Conservation (phyloP, 2,797 vertebrate species). For the Telmatherina bonti region DNA sequence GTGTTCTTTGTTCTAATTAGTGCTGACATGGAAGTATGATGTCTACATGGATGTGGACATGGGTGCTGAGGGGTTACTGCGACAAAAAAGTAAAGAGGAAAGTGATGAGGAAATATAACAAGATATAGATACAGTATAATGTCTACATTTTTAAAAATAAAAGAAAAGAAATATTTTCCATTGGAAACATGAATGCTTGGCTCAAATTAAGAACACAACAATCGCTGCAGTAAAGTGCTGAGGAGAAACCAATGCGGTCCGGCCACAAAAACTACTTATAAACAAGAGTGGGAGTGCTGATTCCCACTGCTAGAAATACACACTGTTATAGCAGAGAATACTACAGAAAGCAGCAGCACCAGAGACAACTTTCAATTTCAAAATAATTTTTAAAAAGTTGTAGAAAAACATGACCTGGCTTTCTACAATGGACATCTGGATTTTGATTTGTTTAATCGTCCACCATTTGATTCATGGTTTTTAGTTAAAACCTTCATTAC, state of each 20-base stretch:
- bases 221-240: conserved; percentile 75
- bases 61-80: conserved; percentile 9
- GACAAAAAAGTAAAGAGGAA: conserved; percentile 63
- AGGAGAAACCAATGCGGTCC: conserved; percentile 75
- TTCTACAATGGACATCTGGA: neutral
- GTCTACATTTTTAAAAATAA: conserved; percentile 49
- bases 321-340: conserved; percentile 56
- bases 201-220: conserved; percentile 64
- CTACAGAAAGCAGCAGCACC: conserved; percentile 57
- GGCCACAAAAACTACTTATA: conserved; percentile 82
- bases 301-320: conserved; percentile 75
- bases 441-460: neutral
- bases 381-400: conserved; percentile 10
- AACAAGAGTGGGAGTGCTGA: conserved; percentile 77
- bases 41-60: conserved; percentile 34
- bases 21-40: conserved; percentile 69
- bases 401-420: conserved; percentile 2
- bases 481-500: neutral
- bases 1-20: conserved; percentile 37
- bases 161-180: conserved; percentile 57
- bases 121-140: conserved; percentile 36
- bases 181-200: conserved; percentile 69
- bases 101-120: conserved; percentile 76
- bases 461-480: neutral
- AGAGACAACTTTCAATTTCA: conserved; percentile 34